Evolutionary conservation across 2,113 vertebrate genomes (phyloP).

Genomic region (Ochotona princeps): DNA sequence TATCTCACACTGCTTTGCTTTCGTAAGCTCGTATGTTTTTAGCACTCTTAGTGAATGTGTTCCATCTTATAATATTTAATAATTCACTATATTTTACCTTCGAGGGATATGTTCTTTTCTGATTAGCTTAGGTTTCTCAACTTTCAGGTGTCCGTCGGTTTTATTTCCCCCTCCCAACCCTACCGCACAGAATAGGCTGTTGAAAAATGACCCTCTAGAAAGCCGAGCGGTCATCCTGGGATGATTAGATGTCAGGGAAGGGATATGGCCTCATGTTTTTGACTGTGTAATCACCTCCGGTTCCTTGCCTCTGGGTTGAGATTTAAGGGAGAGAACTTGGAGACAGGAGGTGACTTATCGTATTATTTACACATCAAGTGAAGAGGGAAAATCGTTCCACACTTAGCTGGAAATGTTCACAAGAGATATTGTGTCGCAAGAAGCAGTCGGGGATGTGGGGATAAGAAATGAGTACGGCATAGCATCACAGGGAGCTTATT

Average conservation of each 20-base stretch:
- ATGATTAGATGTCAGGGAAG: not conserved
- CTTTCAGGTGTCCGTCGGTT: not conserved
- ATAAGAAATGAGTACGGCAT: not conserved
- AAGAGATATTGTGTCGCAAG: slow-evolving; percentile 6
- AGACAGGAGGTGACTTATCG: slow-evolving; percentile 38
- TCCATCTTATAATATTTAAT: not conserved
- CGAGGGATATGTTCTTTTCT: not conserved
- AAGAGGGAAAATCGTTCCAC: not conserved
- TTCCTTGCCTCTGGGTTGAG: slow-evolving; percentile 19
- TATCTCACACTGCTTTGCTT: slow-evolving; percentile 18
- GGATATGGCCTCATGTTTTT: not conserved
- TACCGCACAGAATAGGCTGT: not conserved
- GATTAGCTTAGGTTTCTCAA: slow-evolving; percentile 20
- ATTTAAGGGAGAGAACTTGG: not conserved
- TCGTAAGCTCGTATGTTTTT: not conserved
- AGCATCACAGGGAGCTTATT: not conserved
- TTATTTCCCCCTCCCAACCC: not conserved
- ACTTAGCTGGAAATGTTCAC: not conserved
- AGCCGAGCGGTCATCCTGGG: not conserved
- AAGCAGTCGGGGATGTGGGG: not conserved
- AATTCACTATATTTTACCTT: slow-evolving; percentile 8
- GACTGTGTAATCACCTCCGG: not conserved
- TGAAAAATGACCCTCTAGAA: slow-evolving; percentile 23
- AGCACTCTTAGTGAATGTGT: slow-evolving; percentile 34
- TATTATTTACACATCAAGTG: slow-evolving; percentile 37